Conservation (phyloP, 2,888 invertebrate species). For the Parnassius glacialis region DNA sequence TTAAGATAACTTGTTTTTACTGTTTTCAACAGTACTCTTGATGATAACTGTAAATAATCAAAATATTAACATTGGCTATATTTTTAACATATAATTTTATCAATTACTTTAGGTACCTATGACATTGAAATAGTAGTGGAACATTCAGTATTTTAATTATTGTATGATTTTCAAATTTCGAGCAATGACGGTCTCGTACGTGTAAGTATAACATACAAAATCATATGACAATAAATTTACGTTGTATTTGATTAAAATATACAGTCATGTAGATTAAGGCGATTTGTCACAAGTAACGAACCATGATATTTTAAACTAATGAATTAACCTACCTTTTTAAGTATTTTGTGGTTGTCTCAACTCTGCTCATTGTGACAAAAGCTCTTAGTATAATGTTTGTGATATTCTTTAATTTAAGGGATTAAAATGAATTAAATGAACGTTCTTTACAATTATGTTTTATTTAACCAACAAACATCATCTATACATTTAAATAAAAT, state of each 20-base stretch:
- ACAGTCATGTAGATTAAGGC: not conserved
- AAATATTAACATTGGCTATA: too few species aligned
- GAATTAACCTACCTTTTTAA: not conserved
- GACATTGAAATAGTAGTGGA: too few species aligned
- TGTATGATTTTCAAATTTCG: not conserved
- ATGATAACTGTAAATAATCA: too few species aligned
- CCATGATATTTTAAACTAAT: not conserved
- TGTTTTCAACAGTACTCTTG: too few species aligned
- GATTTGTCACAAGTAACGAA: not conserved
- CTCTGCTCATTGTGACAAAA: constrained; percentile 2
- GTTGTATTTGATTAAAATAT: not conserved
- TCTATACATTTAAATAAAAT: too few species aligned
- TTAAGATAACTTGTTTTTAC: too few species aligned
- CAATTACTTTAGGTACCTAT: too few species aligned
- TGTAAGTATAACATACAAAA: not conserved
- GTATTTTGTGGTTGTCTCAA: not conserved
- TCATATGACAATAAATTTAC: constrained; percentile 11
- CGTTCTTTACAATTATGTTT: constrained; percentile 43
- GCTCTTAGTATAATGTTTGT: constrained; percentile 52
- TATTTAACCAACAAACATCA: constrained; percentile 21
- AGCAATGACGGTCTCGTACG: not conserved
- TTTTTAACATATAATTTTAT: too few species aligned
- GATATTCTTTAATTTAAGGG: constrained; percentile 55
- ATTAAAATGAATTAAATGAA: constrained; percentile 52
- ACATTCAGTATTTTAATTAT: too few species aligned